Evolutionary conservation across 2,113 vertebrate species (phyloP).

Genomic region (Lota lota): DNA sequence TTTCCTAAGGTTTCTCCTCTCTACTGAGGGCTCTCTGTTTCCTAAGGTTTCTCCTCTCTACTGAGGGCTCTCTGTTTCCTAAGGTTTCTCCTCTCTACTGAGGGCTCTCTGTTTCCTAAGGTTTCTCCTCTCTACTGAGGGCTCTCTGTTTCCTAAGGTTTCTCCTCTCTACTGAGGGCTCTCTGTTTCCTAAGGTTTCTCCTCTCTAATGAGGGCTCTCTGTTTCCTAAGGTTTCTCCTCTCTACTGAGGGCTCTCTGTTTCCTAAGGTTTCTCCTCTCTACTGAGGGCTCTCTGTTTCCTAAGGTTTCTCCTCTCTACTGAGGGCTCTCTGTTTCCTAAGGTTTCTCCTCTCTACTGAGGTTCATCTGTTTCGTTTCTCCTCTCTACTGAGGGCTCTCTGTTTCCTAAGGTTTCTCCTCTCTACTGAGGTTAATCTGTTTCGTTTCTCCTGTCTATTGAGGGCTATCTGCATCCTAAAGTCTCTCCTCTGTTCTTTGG

Average conservation of each 20-base stretch:
- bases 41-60: neutral
- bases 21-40: no score
- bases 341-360: no score
- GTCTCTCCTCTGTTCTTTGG: no score
- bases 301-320: neutral
- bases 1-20: neutral
- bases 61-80: conserved; percentile 81
- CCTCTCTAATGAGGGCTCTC: conserved; percentile 70
- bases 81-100: conserved; percentile 48
- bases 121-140: conserved; percentile 57
- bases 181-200: neutral
- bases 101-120: no score
- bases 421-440: neutral
- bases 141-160: conserved; percentile 78
- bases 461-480: no score
- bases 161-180: no score
- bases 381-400: no score
- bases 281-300: neutral
- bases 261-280: neutral
- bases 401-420: neutral
- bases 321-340: no score
- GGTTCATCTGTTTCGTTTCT: neutral
- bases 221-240: conserved; percentile 77
- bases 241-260: no score
- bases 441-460: neutral